Evolutionary conservation across 2,113 vertebrate genomes (phyloP), one percentile per base, ranked within the genome.

Genomic region (Opisthocomus hoazin): DNA sequence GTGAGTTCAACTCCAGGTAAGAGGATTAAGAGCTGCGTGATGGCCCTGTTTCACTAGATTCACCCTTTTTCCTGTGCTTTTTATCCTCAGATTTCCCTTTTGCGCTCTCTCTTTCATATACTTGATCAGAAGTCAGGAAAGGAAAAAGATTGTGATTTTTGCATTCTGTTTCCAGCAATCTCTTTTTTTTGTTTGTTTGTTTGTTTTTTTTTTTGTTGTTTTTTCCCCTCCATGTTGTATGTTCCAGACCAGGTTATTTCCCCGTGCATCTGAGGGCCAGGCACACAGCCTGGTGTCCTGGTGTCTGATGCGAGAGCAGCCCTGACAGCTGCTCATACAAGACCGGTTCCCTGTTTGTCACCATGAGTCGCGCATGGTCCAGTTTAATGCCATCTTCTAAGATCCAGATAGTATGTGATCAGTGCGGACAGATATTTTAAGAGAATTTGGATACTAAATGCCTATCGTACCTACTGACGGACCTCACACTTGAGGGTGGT

Each of bases 261-360:
- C 11, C 23, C 32, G 46, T 43, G 20, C 22, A 61, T 12, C 34
- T 27, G 17, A 32, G 45, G n/a, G 36, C 43, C 24, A 37, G 65
- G 53, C 17, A 6, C 0, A 1, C 37, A 71, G 30, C 39, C 10
- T 1, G 2, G 17, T 1, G 3, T 50, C 69, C 46, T 43, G 57
- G 14, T 92, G 37, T 24, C n/a, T 74, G 5, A 30, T 6, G 41
- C 2, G 2, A 63, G 43, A 84, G 56, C 46, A 74, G 26, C 41
- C 37, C 19, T 54, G 58, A 34, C 24, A 58, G 8, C 60, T 75
- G 60, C 46, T 81, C 2, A 0, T 30, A 19, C 22, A 45, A 50
- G 22, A 61, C 48, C 21, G 21, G 30, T 32, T 78, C 39, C n/a
- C 51, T 50, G 5, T 73, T 75, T 82, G 53, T 83, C n/a, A 73